Evolutionary conservation across 2,797 vertebrate species (phyloP).

Genomic region (Danio tinwini): DNA sequence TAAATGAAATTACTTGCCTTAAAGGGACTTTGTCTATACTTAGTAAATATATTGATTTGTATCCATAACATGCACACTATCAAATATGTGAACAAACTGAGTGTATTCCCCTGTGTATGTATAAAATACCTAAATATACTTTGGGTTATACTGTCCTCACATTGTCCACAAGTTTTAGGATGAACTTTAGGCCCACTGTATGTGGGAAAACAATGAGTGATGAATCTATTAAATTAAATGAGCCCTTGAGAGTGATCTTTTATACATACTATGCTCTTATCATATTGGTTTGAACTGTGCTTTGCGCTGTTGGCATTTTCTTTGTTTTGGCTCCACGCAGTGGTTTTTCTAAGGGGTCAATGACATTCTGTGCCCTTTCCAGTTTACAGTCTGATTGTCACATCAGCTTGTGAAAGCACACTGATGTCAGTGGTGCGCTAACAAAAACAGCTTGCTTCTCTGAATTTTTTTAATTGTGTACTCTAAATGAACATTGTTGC

Average conservation of each 20-base stretch:
- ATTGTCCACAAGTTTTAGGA: not conserved
- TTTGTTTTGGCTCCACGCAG: slow-evolving; percentile 28
- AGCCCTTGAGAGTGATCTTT: slow-evolving; percentile 26
- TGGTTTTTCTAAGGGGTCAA: slow-evolving; percentile 44
- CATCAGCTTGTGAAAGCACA: slow-evolving; percentile 68
- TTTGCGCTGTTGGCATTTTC: slow-evolving; percentile 37
- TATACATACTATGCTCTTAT: slow-evolving; percentile 31
- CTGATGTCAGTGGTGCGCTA: slow-evolving; percentile 68
- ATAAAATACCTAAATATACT: too few species aligned
- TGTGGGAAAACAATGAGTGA: not conserved
- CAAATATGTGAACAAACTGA: too few species aligned
- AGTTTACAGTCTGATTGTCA: slow-evolving; percentile 67
- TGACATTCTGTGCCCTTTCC: slow-evolving; percentile 50
- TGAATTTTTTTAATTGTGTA: slow-evolving; percentile 22
- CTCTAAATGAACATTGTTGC: slow-evolving; percentile 39
- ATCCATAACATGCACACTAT: too few species aligned
- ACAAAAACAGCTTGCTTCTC: slow-evolving; percentile 14
- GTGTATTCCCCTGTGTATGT: too few species aligned
- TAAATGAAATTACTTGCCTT: too few species aligned
- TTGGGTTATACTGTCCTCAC: not conserved
- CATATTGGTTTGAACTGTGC: slow-evolving; percentile 39
- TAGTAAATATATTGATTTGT: too few species aligned
- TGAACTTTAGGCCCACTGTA: not conserved
- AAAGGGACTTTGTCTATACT: too few species aligned
- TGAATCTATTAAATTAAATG: not conserved